phyloP scores from a whole-genome alignment of 2,113 vertebrate species.

The Potamarius usumacintae region DNA sequence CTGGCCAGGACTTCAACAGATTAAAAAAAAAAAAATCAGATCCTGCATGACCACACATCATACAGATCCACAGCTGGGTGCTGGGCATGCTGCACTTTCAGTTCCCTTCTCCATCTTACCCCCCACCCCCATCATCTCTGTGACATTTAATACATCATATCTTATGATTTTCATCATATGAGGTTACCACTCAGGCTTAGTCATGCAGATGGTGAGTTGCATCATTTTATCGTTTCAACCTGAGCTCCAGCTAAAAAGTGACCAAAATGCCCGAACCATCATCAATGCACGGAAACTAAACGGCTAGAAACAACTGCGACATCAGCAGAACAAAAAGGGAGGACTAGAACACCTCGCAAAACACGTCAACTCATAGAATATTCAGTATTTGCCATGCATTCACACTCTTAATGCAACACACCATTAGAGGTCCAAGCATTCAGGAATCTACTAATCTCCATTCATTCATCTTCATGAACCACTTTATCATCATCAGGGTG shows the following conservation, averaged over 20 bases:
- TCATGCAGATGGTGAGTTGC: neutral
- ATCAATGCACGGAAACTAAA: neutral
- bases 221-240: neutral
- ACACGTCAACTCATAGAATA: neutral
- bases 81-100: neutral
- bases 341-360: neutral
- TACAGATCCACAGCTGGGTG: neutral
- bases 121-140: neutral
- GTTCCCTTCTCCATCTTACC: neutral
- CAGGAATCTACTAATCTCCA: neutral
- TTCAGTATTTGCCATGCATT: neutral
- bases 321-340: neutral
- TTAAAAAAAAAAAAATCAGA: neutral
- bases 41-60: neutral
- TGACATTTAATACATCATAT: conserved; percentile 15
- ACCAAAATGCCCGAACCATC: neutral
- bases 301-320: neutral
- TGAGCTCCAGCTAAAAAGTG: neutral
- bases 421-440: neutral
- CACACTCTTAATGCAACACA: neutral
- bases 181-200: too few species aligned
- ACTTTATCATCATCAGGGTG: neutral
- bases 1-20: neutral
- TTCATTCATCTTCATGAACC: neutral
- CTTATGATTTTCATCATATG: neutral